phyloP scores from a whole-genome alignment of 2,113 vertebrate species.

The Rhinoderma darwinii region DNA sequence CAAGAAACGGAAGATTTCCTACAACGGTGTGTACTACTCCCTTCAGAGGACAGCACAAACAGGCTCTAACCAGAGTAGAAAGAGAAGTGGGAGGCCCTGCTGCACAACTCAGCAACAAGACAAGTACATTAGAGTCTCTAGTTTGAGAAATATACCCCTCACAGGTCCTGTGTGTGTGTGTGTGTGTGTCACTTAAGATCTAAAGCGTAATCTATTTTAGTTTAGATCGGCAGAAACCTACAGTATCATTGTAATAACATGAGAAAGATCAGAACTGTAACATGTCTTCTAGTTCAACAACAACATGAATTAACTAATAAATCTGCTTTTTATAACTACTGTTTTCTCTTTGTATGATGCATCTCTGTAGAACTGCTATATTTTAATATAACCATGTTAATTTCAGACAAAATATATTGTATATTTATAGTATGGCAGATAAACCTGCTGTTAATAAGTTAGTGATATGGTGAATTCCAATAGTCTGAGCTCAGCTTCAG shows the following conservation, averaged over 20 bases:
- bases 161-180: no score
- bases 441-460: conserved; percentile 39
- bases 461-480: conserved; percentile 38
- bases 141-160: no score
- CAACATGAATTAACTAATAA: neutral
- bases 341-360: neutral
- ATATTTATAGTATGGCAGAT: conserved; percentile 43
- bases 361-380: neutral
- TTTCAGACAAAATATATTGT: conserved; percentile 39
- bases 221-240: neutral
- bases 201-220: no score
- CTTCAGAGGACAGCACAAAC: no score
- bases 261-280: neutral
- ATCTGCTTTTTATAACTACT: neutral
- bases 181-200: no score
- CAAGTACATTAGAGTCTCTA: no score
- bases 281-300: neutral
- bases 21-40: no score
- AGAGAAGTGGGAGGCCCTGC: no score
- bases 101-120: no score
- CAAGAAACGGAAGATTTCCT: no score
- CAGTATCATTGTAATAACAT: neutral
- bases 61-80: no score
- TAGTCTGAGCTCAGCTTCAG: conserved; percentile 25
- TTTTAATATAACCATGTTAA: conserved; percentile 31